Evolutionary conservation across 2,797 vertebrate species (phyloP).

Genomic region (Selene dorsalis): DNA sequence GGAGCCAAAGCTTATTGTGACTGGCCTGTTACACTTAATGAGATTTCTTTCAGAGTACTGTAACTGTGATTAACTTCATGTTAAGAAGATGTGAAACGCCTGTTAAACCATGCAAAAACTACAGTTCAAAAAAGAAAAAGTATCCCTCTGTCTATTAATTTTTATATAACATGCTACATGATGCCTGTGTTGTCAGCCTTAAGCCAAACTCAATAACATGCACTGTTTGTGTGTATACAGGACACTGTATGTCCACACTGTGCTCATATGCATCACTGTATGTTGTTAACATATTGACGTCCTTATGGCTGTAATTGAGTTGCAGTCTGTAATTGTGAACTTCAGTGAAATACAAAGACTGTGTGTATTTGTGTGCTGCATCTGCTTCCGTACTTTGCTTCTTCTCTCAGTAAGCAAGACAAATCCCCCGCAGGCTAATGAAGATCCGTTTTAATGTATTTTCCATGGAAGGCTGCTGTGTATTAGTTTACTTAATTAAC

Average conservation of each 20-base stretch:
- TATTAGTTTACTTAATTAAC: constrained; percentile 46
- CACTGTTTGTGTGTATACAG: constrained; percentile 6
- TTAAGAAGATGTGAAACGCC: constrained; percentile 45
- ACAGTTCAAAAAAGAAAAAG: background rate
- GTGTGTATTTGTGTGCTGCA: constrained; percentile 1
- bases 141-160: background rate
- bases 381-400: constrained; percentile 34
- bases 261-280: background rate
- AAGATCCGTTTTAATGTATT: constrained; percentile 52
- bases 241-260: background rate
- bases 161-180: background rate
- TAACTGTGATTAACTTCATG: constrained; percentile 60
- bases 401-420: constrained; percentile 27
- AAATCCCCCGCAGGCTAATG: constrained; percentile 17
- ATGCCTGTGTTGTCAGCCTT: too few relatives aligned
- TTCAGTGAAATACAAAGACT: constrained; percentile 36
- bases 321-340: background rate
- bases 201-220: background rate
- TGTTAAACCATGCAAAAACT: constrained; percentile 9
- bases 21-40: constrained; percentile 53
- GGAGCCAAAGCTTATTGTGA: constrained; percentile 46
- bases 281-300: constrained; percentile 25
- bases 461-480: constrained; percentile 18
- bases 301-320: constrained; percentile 23
- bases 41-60: constrained; percentile 45